A percentile compares a stretch with the other conserved stretches of the same genome.
These are phyloP conservation scores for Haliaeetus leucogaster DNA, from an alignment of 2,113 vertebrate genomes.

Conservation along the genomic window DNA sequence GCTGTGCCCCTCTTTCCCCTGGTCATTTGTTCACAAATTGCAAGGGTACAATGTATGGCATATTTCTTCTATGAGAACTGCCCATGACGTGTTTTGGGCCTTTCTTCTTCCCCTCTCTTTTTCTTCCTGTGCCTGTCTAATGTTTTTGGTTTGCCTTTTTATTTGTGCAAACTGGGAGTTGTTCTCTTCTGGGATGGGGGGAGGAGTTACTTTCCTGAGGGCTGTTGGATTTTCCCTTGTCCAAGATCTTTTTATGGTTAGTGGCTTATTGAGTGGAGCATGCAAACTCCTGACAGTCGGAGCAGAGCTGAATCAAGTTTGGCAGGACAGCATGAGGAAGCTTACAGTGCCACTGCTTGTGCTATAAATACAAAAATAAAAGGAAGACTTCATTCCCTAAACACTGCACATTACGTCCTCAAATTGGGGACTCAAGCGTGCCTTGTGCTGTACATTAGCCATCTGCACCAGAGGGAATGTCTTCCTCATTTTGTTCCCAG, in stretches of 20 bases:
- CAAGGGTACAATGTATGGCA: background rate
- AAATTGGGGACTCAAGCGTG: background rate
- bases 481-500: conserved; percentile 14
- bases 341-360: background rate
- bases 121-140: background rate
- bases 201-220: background rate
- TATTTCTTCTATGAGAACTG: background rate
- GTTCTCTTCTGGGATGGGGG: background rate
- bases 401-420: background rate
- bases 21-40: background rate
- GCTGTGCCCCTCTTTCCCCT: background rate
- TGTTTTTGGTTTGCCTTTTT: background rate
- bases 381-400: background rate
- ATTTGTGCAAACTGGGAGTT: background rate
- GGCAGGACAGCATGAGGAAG: background rate
- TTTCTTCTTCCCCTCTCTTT: background rate
- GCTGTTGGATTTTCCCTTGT: background rate
- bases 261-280: background rate
- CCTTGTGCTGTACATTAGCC: background rate
- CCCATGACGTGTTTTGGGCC: background rate
- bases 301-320: background rate
- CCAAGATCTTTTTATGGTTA: background rate
- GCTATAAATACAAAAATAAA: background rate
- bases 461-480: conserved; percentile 8
- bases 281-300: background rate